These are phyloP conservation scores for Novumbra hubbsi DNA, from an alignment of 2,797 vertebrate species.

Conservation along the genomic window DNA sequence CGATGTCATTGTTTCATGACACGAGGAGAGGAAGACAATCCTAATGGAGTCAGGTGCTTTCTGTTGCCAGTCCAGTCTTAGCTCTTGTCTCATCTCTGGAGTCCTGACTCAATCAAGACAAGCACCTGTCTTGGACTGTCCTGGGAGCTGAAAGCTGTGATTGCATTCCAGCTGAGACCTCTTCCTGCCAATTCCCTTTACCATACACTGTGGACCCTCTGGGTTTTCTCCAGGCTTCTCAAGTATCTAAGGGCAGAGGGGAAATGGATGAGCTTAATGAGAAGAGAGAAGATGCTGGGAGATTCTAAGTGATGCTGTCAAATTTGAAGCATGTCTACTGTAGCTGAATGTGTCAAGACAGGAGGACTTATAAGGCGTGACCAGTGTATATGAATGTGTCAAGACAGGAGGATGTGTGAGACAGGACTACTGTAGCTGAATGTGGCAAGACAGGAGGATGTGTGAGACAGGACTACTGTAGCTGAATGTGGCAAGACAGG, in stretches of 20 bases:
- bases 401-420: slow-evolving; percentile 11
- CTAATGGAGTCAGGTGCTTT: slow-evolving; percentile 32
- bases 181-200: neutral
- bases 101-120: slow-evolving; percentile 44
- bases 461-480: slow-evolving; percentile 39
- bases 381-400: neutral
- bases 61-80: slow-evolving; percentile 18
- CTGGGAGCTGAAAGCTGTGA: slow-evolving; percentile 27
- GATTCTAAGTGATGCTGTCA: slow-evolving; percentile 43
- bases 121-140: slow-evolving; percentile 51
- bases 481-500: slow-evolving; percentile 14
- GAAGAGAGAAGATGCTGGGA: slow-evolving; percentile 42
- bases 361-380: slow-evolving; percentile 23
- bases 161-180: slow-evolving; percentile 19
- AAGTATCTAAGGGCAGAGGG: slow-evolving; percentile 14
- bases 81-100: slow-evolving; percentile 45
- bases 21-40: slow-evolving; percentile 42
- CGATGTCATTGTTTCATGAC: slow-evolving; percentile 31
- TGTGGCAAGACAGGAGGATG: slow-evolving; percentile 14
- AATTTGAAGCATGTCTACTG: slow-evolving; percentile 30
- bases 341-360: neutral
- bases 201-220: slow-evolving; percentile 33
- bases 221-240: slow-evolving; percentile 3
- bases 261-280: slow-evolving; percentile 52
- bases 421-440: slow-evolving; percentile 14